Percentiles rank a stretch among this genome's conserved stretches.
Evolutionary conservation across 2,797 vertebrate species (phyloP).

Genomic region (Anisognathus igniventris): DNA sequence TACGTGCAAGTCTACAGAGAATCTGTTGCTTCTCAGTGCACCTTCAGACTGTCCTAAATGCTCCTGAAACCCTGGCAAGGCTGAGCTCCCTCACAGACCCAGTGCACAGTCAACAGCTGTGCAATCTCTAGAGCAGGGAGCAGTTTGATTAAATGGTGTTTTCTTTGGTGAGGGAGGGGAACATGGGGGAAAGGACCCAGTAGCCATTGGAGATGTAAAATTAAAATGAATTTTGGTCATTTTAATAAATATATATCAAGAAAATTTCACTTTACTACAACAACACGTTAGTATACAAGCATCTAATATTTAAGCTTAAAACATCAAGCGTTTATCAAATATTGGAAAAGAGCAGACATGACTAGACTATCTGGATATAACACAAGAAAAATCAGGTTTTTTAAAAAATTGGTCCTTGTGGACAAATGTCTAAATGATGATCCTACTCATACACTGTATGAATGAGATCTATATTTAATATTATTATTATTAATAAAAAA

Average conservation of each 20-base stretch:
- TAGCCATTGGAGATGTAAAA: slow-evolving; percentile 58
- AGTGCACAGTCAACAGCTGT: not conserved
- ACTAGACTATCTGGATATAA: slow-evolving; percentile 71
- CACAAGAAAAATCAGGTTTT: slow-evolving; percentile 64
- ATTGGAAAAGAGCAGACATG: slow-evolving; percentile 75
- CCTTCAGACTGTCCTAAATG: not conserved
- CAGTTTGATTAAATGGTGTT: not conserved
- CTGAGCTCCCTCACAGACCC: not conserved
- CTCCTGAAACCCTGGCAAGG: not conserved
- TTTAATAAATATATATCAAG: slow-evolving; percentile 84
- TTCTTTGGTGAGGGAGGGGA: not conserved
- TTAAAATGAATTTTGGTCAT: slow-evolving; percentile 71
- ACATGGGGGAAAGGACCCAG: not conserved
- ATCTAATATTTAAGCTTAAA: slow-evolving; percentile 77
- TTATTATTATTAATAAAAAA: slow-evolving; percentile 67
- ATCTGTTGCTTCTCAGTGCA: not conserved
- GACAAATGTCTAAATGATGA: slow-evolving; percentile 74
- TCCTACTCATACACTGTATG: slow-evolving; percentile 82
- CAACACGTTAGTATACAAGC: slow-evolving; percentile 78
- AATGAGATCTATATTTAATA: slow-evolving; percentile 81
- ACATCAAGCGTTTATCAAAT: slow-evolving; percentile 78
- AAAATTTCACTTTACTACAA: slow-evolving; percentile 81
- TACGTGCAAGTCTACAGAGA: not conserved
- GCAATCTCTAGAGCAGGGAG: not conserved
- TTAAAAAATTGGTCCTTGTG: slow-evolving; percentile 76